Evolutionary conservation across 2,797 vertebrate species (phyloP).

Genomic region (Artibeus lituratus): DNA sequence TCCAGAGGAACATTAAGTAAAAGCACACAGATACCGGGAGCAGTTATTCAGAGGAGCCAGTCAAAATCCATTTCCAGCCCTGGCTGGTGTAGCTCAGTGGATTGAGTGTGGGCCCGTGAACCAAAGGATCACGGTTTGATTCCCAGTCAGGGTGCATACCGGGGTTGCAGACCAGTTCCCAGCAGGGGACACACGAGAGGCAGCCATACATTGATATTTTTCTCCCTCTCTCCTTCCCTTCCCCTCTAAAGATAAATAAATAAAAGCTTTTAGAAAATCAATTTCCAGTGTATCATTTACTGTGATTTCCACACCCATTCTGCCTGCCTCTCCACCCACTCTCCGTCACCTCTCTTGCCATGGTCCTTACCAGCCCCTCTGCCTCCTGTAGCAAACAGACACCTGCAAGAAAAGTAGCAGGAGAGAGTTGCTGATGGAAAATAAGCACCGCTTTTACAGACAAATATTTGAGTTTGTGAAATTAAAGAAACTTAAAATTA

Average conservation of each 20-base stretch:
- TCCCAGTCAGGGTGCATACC: too few species aligned
- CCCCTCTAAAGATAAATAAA: too few species aligned
- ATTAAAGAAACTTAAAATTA: conserved; percentile 41
- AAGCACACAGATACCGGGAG: conserved; percentile 74
- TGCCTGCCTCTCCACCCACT: neutral
- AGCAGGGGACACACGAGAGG: too few species aligned
- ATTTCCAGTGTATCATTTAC: conserved; percentile 75
- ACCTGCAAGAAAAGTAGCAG: conserved; percentile 64
- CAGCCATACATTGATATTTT: too few species aligned
- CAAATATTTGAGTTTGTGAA: neutral
- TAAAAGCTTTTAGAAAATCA: conserved; percentile 47
- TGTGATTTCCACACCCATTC: conserved; percentile 74
- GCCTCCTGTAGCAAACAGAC: conserved; percentile 65
- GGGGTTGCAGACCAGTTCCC: too few species aligned
- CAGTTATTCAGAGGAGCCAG: conserved; percentile 75
- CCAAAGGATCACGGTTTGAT: too few species aligned
- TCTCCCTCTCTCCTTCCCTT: too few species aligned
- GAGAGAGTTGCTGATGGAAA: conserved; percentile 61
- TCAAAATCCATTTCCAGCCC: conserved; percentile 72
- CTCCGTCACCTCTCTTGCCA: neutral
- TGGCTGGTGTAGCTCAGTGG: too few species aligned
- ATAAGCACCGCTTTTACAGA: conserved; percentile 60
- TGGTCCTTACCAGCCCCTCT: conserved; percentile 33
- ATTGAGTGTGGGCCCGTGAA: too few species aligned
- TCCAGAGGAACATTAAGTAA: conserved; percentile 68